phyloP scores from a whole-genome alignment of 2,888 invertebrate species.

The Apotomis betuletana region DNA sequence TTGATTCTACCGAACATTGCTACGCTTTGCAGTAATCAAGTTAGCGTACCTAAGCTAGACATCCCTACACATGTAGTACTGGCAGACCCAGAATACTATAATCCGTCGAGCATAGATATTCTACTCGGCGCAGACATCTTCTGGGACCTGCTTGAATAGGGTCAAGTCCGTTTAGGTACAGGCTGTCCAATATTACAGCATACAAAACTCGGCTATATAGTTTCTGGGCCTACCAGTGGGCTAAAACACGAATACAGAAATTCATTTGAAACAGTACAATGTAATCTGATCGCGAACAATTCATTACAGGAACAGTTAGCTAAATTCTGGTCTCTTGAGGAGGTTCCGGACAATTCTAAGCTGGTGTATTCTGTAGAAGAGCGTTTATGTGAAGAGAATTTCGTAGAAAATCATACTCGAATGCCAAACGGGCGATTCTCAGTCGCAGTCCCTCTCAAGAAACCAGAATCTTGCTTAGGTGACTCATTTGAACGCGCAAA shows the following conservation, averaged over 20 bases:
- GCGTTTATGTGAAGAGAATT: no score
- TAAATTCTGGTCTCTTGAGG: no score
- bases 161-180: conserved; percentile 16
- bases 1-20: no score
- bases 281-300: no score
- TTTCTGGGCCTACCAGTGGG: conserved; percentile 21
- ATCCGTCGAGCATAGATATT: conserved; percentile 18
- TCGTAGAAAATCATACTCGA: no score
- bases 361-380: no score
- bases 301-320: no score
- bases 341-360: no score
- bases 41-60: no score
- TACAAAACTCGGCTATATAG: conserved; percentile 21
- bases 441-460: conserved; percentile 34
- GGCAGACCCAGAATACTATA: conserved; percentile 22
- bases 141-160: conserved; percentile 21
- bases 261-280: no score
- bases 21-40: no score
- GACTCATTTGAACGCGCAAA: conserved; percentile 21
- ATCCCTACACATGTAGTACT: conserved; percentile 14
- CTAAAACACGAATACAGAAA: background rate
- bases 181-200: conserved; percentile 11
- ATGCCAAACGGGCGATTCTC: conserved; percentile 27
- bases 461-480: conserved; percentile 22
- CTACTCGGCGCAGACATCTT: conserved; percentile 20